Base-by-base conservation (phyloP, 1,140 invertebrate genomes). In the Calephelis nemesis region DNA sequence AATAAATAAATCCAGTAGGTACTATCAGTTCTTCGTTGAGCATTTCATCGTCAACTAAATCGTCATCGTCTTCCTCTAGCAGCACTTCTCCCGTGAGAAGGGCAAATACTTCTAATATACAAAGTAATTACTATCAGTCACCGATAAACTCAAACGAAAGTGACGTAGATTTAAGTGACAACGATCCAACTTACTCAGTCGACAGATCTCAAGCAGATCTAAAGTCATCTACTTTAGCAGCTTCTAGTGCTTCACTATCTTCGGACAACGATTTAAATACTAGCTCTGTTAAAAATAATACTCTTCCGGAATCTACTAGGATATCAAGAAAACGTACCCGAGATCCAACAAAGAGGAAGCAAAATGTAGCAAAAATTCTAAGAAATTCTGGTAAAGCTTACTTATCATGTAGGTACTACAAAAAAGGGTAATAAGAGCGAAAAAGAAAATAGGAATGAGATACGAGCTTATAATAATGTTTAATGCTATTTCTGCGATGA, bases 301-400 rank as follows among this genome's bases (percentile, higher is more conserved):
- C 6, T 52, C 49, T 52, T 15, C 49, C 39, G 8, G 7, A 63
- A 45, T 45, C 42, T 45, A 12, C 39, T 13, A 47, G 11, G 40
- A 62, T 8, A 48, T 64, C 62, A 19, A 64, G 15, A 49, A 64
- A 64, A 64, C 63, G 63, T 39, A 48, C 42, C n/a, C 39, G 62
- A 19, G 40, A 68, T 19, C 47, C 47, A 68, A 47, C 42, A 45
- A 49, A 52, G 19, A 4, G 48, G 63, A 65, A 65, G 11, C 49
- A 49, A 52, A 65, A 65, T 50, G 13, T 49, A 50, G 47, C 47
- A 15, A 65, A 50, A 19, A 52, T 39, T 15, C 15, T 65, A 11
- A 19, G 63, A 50, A 65, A 65, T 30, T 13, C 7, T 65, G 63
- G 63, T 49, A 65, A 65, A 65, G 9, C 47, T 12, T 65, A 65